Conservation (phyloP, 2,888 invertebrate genomes). For the Nomada fucata region DNA sequence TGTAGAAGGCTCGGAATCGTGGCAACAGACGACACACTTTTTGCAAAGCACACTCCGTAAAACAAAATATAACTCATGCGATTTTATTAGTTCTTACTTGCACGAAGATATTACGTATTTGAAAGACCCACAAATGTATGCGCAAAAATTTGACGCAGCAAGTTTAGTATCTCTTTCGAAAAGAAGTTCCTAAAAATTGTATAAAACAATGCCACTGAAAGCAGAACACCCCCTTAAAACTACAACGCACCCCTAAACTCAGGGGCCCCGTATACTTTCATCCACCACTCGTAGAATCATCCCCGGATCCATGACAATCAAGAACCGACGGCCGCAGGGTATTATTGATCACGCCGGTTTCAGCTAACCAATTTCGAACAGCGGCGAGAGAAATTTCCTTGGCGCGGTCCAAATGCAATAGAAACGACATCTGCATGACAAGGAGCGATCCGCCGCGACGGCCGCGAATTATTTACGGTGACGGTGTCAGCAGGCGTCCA, state of each 20-base stretch:
- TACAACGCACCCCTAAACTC: not conserved
- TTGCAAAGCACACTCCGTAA: no score
- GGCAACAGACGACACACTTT: no score
- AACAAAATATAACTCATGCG: no score
- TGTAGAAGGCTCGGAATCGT: no score
- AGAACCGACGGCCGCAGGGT: not conserved
- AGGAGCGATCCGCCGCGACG: constrained; percentile 54
- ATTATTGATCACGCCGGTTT: constrained; percentile 25
- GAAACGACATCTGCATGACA: constrained; percentile 56
- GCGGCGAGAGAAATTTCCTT: constrained; percentile 27
- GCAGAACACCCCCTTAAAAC: not conserved
- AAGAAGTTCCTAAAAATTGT: no score
- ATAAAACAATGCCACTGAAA: no score
- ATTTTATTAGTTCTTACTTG: no score
- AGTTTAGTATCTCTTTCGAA: not conserved
- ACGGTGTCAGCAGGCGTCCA: constrained; percentile 28
- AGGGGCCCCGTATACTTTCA: not conserved
- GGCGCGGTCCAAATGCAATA: constrained; percentile 42
- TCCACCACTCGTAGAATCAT: constrained; percentile 8
- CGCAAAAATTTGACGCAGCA: no score
- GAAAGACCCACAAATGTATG: no score
- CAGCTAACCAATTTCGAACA: constrained; percentile 6
- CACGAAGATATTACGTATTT: no score
- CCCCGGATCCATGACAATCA: constrained; percentile 19
- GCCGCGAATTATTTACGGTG: constrained; percentile 68